A percentile compares a stretch with the other conserved stretches of the same genome.
These are phyloP conservation scores for Gari tellinella DNA, from an alignment of 2,888 invertebrate genomes.

Conservation along the genomic window DNA sequence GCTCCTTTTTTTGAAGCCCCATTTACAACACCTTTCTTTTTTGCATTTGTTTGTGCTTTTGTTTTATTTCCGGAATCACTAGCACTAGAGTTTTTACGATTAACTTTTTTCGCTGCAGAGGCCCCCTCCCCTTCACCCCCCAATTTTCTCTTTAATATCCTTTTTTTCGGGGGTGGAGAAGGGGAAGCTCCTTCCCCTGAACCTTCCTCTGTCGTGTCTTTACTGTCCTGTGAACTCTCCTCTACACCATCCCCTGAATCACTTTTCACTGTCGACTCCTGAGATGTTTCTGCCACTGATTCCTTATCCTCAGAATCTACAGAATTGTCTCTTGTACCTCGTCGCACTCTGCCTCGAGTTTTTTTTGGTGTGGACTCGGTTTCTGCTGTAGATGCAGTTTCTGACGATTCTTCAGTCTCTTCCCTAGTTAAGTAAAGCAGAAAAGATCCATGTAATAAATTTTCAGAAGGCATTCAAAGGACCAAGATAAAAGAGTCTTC, in stretches of 20 bases:
- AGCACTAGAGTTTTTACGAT: constrained; percentile 18
- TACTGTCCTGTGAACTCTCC: constrained; percentile 32
- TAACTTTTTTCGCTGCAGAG: constrained; percentile 31
- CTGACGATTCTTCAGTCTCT: neutral
- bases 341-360: constrained; percentile 13
- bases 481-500: no score
- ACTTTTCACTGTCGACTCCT: constrained; percentile 17
- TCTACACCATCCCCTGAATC: constrained; percentile 24
- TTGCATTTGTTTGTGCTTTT: constrained; percentile 24
- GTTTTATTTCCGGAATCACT: constrained; percentile 14
- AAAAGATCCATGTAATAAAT: no score
- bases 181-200: constrained; percentile 28
- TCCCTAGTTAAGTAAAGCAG: no score
- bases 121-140: constrained; percentile 28
- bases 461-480: no score
- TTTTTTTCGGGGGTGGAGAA: constrained; percentile 50
- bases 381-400: neutral
- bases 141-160: constrained; percentile 47
- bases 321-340: constrained; percentile 1
- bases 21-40: constrained; percentile 27
- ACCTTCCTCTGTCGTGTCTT: constrained; percentile 27
- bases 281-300: constrained; percentile 24
- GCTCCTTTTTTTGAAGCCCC: constrained; percentile 22
- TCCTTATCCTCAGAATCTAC: constrained; percentile 24
- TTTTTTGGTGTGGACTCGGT: constrained; percentile 31